Evolutionary conservation across 37 sponge, comb jelly and placozoan species (phyloP).

Genomic region (Spongilla lacustris): DNA sequence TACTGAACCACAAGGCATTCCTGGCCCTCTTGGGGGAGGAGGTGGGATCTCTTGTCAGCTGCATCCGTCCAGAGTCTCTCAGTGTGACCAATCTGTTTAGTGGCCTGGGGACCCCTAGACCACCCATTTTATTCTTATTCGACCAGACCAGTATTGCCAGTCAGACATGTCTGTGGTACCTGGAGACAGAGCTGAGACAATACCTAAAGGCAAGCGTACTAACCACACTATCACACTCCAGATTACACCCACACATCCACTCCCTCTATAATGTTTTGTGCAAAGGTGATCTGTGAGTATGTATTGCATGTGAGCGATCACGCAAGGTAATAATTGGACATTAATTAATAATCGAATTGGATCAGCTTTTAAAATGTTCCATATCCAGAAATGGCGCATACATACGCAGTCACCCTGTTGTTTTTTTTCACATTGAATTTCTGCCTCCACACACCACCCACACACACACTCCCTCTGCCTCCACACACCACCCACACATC

Average conservation of each 20-base stretch:
- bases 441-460: too few species aligned
- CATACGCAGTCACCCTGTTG: too few species aligned
- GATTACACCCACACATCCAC: background rate
- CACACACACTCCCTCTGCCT: too few species aligned
- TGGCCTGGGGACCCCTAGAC: background rate
- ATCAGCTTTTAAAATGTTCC: too few species aligned
- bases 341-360: too few species aligned
- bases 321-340: too few species aligned
- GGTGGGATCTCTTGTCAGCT: background rate
- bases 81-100: constrained; percentile 3
- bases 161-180: background rate
- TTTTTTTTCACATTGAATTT: too few species aligned
- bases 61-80: constrained; percentile 1
- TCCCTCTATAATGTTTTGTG: too few species aligned
- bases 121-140: constrained; percentile 31
- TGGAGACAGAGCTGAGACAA: constrained; percentile 33
- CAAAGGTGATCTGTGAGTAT: too few species aligned
- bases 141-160: constrained; percentile 10
- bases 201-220: constrained; percentile 7
- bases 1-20: background rate
- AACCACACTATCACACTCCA: too few species aligned
- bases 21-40: background rate
- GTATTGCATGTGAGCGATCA: too few species aligned
- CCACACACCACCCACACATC: background rate
- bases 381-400: too few species aligned